A percentile compares a stretch with the other conserved stretches of the same genome.
Evolutionary conservation across 2,888 invertebrate species (phyloP).

Genomic region (Subacronicta megacephala): DNA sequence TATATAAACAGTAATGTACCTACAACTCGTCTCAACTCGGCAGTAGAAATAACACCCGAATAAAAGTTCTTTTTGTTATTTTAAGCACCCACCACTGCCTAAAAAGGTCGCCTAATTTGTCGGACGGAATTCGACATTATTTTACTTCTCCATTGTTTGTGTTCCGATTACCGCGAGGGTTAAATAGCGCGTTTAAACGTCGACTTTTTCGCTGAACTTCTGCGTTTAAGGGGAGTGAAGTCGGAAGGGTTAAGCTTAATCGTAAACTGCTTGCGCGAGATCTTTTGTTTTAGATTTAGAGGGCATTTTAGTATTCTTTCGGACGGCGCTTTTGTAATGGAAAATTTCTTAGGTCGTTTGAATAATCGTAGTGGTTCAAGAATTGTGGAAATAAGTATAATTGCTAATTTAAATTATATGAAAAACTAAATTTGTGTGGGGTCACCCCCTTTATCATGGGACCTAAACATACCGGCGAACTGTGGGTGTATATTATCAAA

Average conservation of each 20-base stretch:
- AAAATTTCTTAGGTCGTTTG: constrained; percentile 46
- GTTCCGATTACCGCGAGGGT: constrained; percentile 86
- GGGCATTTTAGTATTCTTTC: constrained; percentile 60
- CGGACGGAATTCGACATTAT: constrained; percentile 86
- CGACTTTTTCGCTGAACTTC: constrained; percentile 85
- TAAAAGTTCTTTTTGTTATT: constrained; percentile 79
- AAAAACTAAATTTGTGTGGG: no score
- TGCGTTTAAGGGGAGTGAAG: constrained; percentile 77
- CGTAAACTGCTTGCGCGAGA: constrained; percentile 79
- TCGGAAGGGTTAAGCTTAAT: constrained; percentile 85
- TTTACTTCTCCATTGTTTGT: constrained; percentile 85
- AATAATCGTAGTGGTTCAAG: constrained; percentile 45
- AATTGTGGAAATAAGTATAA: constrained; percentile 38
- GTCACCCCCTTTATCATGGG: no score
- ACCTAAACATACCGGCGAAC: no score
- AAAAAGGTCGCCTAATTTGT: constrained; percentile 88
- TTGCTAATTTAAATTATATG: no score
- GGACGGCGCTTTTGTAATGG: constrained; percentile 55
- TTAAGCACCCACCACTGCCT: constrained; percentile 72
- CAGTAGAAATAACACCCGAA: constrained; percentile 62
- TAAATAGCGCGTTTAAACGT: constrained; percentile 85
- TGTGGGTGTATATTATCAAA: no score
- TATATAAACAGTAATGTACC: constrained; percentile 51
- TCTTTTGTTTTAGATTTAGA: constrained; percentile 72
- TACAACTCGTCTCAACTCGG: constrained; percentile 46